Base-by-base conservation (phyloP, 2,888 invertebrate genomes). In the Drosophila meridionalis region DNA sequence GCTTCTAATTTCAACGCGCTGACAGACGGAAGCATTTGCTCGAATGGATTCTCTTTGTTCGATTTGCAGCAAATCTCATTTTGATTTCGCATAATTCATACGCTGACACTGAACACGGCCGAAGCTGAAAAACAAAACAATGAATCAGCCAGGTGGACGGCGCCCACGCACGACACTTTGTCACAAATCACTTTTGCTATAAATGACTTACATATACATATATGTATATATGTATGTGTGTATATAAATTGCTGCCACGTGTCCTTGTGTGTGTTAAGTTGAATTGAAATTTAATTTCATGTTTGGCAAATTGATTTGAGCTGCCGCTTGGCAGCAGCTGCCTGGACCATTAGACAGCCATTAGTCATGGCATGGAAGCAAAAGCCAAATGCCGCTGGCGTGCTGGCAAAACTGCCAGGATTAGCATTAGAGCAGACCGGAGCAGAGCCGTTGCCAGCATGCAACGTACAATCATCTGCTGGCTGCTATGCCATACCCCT, bases 251-350 rank as follows among this genome's bases (percentile, higher is more conserved):
- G 59, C 68, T 32, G 69, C 50, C 72, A 65, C 69, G 50, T 83
- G 88, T 85, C 90, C 84, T 89, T 87, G 76, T 53, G 60, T 42
- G 20, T 20, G 56, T 55, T 63, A 71, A 69, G 68, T 78, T 73
- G 73, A 82, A 85, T 85, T 85, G 80, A 83, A 85, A 87, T 89
- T 88, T 68, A 80, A 89, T 85, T 85, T 86, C 86, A 87, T 84
- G 85, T 87, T 68, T 83, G 68, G 86, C 83, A 87, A 89, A 89
- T 85, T 85, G 90, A 89, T 87, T 84, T 82, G 73, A 72, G 77
- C 70, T 65, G 55, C 61, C 40, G 72, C 61, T 34, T 53, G 72
- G 58, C 73, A 69, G 59, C n/a, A 43, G 34, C 64, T 62, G 58
- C 78, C 48, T 50, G n/a, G 26, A 65, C 48, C 60, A 80, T 75